Evolutionary conservation across 2,113 vertebrate species (phyloP), one percentile per base, ranked within the genome.

Genomic region (Glaucidium brasilianum): DNA sequence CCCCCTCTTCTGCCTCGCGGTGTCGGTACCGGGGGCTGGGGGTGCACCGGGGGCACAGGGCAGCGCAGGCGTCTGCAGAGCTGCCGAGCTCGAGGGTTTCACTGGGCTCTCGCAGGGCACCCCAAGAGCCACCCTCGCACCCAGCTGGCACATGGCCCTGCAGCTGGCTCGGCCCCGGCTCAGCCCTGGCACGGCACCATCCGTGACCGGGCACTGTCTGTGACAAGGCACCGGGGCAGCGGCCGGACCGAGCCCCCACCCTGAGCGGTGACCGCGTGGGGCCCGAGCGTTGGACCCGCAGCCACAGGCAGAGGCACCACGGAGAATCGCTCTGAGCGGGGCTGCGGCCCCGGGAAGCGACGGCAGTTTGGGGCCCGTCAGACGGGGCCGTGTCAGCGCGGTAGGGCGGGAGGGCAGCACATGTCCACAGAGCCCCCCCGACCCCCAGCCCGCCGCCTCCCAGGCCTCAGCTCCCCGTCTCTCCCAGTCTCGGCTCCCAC

Each of bases 1-100:
- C 49, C 37, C n/a, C 26, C 52, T 30, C 49, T 60, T 83, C 53
- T 19, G 37, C 73, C 37, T 50, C 20, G 3, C 27, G 19, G 19
- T 55, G 53, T 4, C 0, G 6, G n/a, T 21, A 13, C 35, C 1
- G 41, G 43, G 19, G 41, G 53, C 41, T 0, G 1, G 6, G 41
- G 34, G 32, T 37, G 20, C 56, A 9, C 1, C 15, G 3, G 1
- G 25, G 29, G 26, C 15, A 84, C 32, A 2, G 2, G 12, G 47
- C 43, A 53, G 47, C 68, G 52, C 20, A 6, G 26, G 4, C 3
- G 12, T 21, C 6, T 19, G 68, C 32, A 4, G 56, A 53, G 58
- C 9, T 2, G 58, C 26, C 15, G 32, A 35, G 22, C 55, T 13
- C 67, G 39, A 39, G 39, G 39, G 39, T 11, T 39, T 8, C 39